These are phyloP conservation scores for Petaurus breviceps DNA, from an alignment of 2,113 vertebrate species.

Conservation along the genomic window DNA sequence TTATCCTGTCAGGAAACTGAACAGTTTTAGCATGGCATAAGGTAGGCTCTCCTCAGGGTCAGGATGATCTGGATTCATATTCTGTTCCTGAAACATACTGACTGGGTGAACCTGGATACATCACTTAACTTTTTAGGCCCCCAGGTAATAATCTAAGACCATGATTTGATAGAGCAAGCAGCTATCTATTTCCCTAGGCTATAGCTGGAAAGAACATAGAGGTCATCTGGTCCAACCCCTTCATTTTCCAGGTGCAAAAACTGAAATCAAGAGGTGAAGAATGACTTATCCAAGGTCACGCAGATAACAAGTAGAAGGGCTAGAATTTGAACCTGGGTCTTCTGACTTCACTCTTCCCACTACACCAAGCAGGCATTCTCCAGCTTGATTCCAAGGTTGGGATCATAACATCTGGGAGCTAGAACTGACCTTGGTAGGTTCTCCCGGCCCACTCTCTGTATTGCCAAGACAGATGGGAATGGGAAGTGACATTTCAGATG, in stretches of 20 bases:
- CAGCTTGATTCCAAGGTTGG: neutral
- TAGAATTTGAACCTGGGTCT: neutral
- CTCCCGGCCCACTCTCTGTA: neutral
- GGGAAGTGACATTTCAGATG: neutral
- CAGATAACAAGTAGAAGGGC: neutral
- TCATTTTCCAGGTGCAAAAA: neutral
- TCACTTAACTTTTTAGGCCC: neutral
- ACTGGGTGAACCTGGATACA: neutral
- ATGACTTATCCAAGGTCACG: neutral
- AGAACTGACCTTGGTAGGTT: neutral
- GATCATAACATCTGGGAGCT: neutral
- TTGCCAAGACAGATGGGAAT: neutral
- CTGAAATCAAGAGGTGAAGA: neutral
- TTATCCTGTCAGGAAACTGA: neutral
- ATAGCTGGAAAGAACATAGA: neutral
- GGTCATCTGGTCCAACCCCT: neutral
- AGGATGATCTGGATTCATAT: neutral
- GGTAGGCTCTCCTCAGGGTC: neutral
- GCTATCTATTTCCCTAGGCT: neutral
- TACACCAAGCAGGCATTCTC: neutral
- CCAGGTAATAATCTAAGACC: neutral
- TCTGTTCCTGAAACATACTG: neutral
- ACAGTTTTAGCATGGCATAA: neutral
- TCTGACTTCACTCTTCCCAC: neutral
- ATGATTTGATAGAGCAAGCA: neutral